These are phyloP conservation scores for Drosophila ananassae DNA, from an alignment of 1,140 invertebrate genomes.

Conservation along the genomic window DNA sequence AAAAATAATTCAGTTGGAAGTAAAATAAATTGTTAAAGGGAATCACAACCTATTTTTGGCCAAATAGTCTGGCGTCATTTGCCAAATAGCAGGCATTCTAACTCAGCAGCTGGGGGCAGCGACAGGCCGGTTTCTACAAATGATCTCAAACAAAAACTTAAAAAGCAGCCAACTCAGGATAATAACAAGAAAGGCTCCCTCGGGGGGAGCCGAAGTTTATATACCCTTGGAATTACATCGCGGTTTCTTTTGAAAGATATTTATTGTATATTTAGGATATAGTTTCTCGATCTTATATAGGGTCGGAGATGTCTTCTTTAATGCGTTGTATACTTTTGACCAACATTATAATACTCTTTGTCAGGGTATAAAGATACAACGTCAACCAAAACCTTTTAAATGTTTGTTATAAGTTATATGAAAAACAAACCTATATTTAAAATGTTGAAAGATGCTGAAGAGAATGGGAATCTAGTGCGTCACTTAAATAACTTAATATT, in stretches of 20 bases:
- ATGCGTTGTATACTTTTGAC: too few relatives aligned
- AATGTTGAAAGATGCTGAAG: slow-evolving; percentile 1
- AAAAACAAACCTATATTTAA: slow-evolving; percentile 18
- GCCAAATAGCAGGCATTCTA: too few relatives aligned
- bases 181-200: slow-evolving; percentile 34
- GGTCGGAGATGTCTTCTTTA: too few relatives aligned
- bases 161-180: slow-evolving; percentile 32
- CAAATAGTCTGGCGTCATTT: too few relatives aligned
- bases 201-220: too few relatives aligned
- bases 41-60: slow-evolving; percentile 1
- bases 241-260: too few relatives aligned
- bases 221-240: too few relatives aligned
- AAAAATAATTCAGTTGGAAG: too few relatives aligned
- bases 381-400: slow-evolving; percentile 48
- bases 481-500: slow-evolving; percentile 55
- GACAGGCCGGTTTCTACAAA: slow-evolving; percentile 26
- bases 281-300: too few relatives aligned
- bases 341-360: too few relatives aligned
- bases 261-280: too few relatives aligned
- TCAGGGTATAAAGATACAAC: slow-evolving; percentile 8
- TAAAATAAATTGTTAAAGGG: slow-evolving; percentile 5
- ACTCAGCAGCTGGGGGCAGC: slow-evolving; percentile 1
- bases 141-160: slow-evolving; percentile 49
- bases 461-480: slow-evolving; percentile 16
- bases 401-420: slow-evolving; percentile 27